Conservation (phyloP, 2,888 invertebrate genomes). For the Cephus pygmeus region DNA sequence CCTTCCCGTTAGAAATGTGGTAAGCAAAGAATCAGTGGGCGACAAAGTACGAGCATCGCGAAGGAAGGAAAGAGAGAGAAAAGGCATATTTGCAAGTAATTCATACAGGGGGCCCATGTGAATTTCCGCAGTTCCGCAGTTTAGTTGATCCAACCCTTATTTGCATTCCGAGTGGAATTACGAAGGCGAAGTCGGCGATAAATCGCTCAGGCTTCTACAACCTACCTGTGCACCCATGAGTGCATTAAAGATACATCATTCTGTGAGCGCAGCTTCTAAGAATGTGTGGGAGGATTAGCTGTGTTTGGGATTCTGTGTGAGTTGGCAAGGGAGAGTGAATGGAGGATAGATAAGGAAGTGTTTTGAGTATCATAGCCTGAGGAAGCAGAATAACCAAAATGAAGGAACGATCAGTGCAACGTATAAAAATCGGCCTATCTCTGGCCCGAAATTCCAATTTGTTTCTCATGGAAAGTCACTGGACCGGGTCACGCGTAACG, state of each 20-base stretch:
- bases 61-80: not conserved
- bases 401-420: too few species aligned
- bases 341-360: too few species aligned
- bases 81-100: not conserved
- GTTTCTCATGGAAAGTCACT: not conserved
- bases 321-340: too few species aligned
- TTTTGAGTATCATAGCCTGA: too few species aligned
- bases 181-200: not conserved
- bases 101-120: too few species aligned
- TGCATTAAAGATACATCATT: not conserved
- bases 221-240: not conserved
- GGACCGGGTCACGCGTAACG: not conserved
- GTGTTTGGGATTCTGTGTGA: too few species aligned
- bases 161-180: not conserved
- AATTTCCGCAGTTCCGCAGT: too few species aligned
- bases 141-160: not conserved
- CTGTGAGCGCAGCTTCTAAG: too few species aligned
- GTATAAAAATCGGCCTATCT: too few species aligned
- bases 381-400: too few species aligned
- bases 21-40: not conserved
- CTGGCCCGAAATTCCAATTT: not conserved
- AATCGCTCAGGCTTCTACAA: not conserved
- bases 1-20: not conserved
- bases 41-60: not conserved
- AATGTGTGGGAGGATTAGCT: too few species aligned